Evolutionary conservation across 2,113 vertebrate genomes (phyloP).

Genomic region (Campylorhamphus procurvoides): DNA sequence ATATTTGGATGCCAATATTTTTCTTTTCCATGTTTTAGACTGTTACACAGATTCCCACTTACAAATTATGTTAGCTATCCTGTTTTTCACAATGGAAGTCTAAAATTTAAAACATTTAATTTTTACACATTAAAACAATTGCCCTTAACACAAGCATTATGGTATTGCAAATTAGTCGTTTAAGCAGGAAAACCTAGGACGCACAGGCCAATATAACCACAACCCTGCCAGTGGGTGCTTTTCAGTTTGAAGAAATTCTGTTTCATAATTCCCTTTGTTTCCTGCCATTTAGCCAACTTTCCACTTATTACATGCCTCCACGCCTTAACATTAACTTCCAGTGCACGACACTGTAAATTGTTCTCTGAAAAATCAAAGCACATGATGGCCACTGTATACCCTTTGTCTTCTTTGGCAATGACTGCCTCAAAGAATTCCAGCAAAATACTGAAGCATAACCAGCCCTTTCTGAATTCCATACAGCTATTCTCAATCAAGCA

Average conservation of each 20-base stretch:
- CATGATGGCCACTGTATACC: slow-evolving; percentile 31
- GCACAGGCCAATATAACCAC: background rate
- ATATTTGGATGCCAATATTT: background rate
- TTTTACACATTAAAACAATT: slow-evolving; percentile 31
- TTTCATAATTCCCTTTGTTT: slow-evolving; percentile 70
- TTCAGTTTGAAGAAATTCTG: slow-evolving; percentile 36
- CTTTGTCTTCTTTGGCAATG: slow-evolving; percentile 54
- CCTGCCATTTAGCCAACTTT: slow-evolving; percentile 67
- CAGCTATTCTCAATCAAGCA: slow-evolving; percentile 32
- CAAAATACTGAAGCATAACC: slow-evolving; percentile 39
- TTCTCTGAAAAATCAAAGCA: slow-evolving; percentile 65
- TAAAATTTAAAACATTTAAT: background rate
- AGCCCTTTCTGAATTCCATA: slow-evolving; percentile 46
- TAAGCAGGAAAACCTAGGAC: slow-evolving; percentile 53
- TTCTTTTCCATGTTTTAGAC: slow-evolving; percentile 24
- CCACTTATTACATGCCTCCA: slow-evolving; percentile 59
- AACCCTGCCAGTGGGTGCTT: slow-evolving; percentile 3
- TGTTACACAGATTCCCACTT: background rate
- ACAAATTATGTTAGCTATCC: background rate
- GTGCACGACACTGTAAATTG: slow-evolving; percentile 28
- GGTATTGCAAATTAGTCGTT: slow-evolving; percentile 10
- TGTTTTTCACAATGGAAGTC: background rate
- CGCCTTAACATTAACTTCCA: slow-evolving; percentile 64
- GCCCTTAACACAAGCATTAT: background rate
- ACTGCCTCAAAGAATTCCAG: slow-evolving; percentile 62